These are phyloP conservation scores for Sebastes hubbsi DNA, from an alignment of 2,797 vertebrate genomes.

Conservation along the genomic window DNA sequence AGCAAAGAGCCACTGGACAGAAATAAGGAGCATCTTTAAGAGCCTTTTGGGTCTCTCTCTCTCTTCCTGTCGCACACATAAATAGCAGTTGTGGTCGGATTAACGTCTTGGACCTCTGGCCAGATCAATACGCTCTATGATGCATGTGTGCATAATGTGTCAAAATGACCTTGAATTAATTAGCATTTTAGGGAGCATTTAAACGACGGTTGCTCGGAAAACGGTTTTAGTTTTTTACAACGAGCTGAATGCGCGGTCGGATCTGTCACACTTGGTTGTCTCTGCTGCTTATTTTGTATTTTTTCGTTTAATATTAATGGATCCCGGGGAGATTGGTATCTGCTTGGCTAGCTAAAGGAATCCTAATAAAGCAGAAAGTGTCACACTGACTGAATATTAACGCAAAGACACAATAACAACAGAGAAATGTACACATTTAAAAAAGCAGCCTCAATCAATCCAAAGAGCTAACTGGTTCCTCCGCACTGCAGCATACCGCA, in stretches of 20 bases:
- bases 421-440: conserved; percentile 26
- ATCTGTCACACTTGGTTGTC: conserved; percentile 21
- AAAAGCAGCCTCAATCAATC: conserved; percentile 25
- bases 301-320: conserved; percentile 33
- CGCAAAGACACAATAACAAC: background rate
- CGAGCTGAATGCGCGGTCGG: background rate
- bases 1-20: conserved; percentile 65
- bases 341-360: conserved; percentile 12
- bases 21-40: conserved; percentile 47
- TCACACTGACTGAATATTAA: conserved; percentile 28
- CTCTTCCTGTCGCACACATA: conserved; percentile 34
- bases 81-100: conserved; percentile 32
- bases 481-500: conserved; percentile 61
- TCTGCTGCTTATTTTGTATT: conserved; percentile 22
- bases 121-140: conserved; percentile 39
- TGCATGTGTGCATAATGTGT: conserved; percentile 16
- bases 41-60: conserved; percentile 30
- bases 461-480: conserved; percentile 48
- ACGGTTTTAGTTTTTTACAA: conserved; percentile 5
- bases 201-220: background rate
- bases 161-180: conserved; percentile 50
- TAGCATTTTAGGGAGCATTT: conserved; percentile 25
- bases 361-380: conserved; percentile 24
- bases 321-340: conserved; percentile 19
- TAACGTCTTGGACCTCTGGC: conserved; percentile 39